Base-by-base conservation (phyloP, 2,888 invertebrate genomes). In the Nemotelus pantherinus region DNA sequence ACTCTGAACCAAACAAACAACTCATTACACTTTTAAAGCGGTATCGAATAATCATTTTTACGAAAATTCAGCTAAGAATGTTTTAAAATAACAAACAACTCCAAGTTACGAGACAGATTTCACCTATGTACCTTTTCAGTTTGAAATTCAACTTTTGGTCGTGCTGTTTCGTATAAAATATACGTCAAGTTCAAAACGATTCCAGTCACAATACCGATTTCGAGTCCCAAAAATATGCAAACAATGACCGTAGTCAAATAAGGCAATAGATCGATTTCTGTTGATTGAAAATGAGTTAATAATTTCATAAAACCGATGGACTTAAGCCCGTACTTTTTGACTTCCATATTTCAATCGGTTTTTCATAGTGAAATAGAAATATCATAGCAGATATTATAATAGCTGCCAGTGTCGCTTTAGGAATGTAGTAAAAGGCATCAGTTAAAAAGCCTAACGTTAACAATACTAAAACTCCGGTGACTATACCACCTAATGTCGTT, bases 381-480 rank as follows among this genome's bases (percentile, higher is more conserved):
- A 93, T 89, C 91, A 98, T 96, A 44, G 97, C 96, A 47, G 94
- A 92, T 80, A 97, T 93, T 81, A 98, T 96, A 80, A 98, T 93
- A 1, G 93, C 95, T 0, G 96, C 94, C 6, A 98, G 88, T 0
- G 94, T 93, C 0, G 96, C 91, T 83, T 95, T 95, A 1, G 96
- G 96, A 83, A 96, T 95, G 87, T 90, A 96, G 85, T 91, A 92
- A 86, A 97, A 97, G 39, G 93, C 91, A 0, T 92, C 90, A 0
- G 97, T 93, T 5, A 97, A 88, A 76, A 95, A 90, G 3, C 92
- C 92, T 80, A 97, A 90, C 0, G 96, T 92, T 78, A 96, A 84
- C 3, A 97, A 87, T 0, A 97, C 94, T 80, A 97, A 86, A 68
- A 88, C 85, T 86, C 93, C 93, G 78, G 95, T 95, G 57, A 94